Evolutionary conservation across 37 sponge, comb jelly and placozoan genomes (phyloP).

Genomic region (Ephydatia muelleri): DNA sequence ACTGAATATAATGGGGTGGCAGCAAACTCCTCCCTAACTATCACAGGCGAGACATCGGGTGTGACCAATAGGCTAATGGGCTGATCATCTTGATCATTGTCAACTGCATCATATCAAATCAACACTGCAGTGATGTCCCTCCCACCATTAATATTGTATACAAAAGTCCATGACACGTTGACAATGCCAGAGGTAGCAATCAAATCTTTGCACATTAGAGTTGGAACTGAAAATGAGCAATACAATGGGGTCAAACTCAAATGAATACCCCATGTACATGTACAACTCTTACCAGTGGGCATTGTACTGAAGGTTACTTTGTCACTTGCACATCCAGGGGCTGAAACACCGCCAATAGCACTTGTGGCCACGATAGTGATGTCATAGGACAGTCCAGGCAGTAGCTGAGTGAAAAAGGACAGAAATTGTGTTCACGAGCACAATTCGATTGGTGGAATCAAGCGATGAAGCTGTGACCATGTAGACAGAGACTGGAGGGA

Average conservation of each 20-base stretch:
- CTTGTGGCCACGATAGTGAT: background rate
- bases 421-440: background rate
- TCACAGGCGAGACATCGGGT: background rate
- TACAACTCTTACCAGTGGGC: background rate
- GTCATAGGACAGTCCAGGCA: background rate
- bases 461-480: background rate
- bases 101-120: background rate
- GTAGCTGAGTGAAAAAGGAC: background rate
- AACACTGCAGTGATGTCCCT: background rate
- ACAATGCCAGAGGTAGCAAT: background rate
- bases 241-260: background rate
- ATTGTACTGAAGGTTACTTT: background rate
- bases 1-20: background rate
- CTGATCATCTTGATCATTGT: background rate
- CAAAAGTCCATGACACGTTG: background rate
- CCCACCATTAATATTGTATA: background rate
- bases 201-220: background rate
- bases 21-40: background rate
- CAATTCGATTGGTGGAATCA: background rate
- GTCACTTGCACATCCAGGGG: background rate
- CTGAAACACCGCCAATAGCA: background rate
- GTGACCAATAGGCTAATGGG: background rate
- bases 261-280: background rate
- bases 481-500: background rate
- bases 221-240: background rate